Conservation (phyloP, 2,888 invertebrate species). For the Mystacides longicornis region DNA sequence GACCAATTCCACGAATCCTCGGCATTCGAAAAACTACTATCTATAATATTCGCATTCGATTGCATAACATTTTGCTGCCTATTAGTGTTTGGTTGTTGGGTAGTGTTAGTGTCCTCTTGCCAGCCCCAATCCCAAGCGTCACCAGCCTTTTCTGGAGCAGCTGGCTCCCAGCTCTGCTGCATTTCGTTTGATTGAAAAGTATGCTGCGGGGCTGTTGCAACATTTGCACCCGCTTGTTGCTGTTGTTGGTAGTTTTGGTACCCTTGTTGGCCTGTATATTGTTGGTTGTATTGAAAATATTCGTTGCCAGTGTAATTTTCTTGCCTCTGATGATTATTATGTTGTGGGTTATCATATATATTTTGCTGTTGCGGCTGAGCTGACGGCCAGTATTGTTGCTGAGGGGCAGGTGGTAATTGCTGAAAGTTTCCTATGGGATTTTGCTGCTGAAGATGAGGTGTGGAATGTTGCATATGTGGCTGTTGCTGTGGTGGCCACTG, state of each 20-base stretch:
- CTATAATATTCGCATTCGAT: conserved; percentile 46
- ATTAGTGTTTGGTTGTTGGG: conserved; percentile 26
- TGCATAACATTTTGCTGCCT: conserved; percentile 28
- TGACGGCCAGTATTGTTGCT: conserved; percentile 37
- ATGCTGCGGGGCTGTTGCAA: conserved; percentile 19
- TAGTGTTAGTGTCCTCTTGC: conserved; percentile 30
- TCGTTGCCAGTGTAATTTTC: conserved; percentile 13
- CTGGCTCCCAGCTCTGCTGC: conserved; percentile 20
- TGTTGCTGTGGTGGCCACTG: conserved; percentile 33
- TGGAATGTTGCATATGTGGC: conserved; percentile 36
- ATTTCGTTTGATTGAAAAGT: conserved; percentile 28
- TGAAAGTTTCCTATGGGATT: conserved; percentile 34
- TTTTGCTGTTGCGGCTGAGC: conserved; percentile 27
- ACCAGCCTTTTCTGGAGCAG: conserved; percentile 15
- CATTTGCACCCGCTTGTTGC: conserved; percentile 29
- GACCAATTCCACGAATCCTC: conserved; percentile 58
- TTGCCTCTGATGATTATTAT: conserved; percentile 30
- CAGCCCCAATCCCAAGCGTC: conserved; percentile 28
- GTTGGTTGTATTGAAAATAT: conserved; percentile 29
- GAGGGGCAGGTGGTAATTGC: conserved; percentile 34
- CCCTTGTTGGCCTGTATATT: conserved; percentile 36
- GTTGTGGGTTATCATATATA: conserved; percentile 30
- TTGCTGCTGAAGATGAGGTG: conserved; percentile 37
- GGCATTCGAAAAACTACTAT: conserved; percentile 50
- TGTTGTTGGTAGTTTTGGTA: conserved; percentile 27